Evolutionary conservation across 2,888 invertebrate genomes (phyloP), one percentile per base, ranked within the genome.

Genomic region (Eupithecia tripunctaria): DNA sequence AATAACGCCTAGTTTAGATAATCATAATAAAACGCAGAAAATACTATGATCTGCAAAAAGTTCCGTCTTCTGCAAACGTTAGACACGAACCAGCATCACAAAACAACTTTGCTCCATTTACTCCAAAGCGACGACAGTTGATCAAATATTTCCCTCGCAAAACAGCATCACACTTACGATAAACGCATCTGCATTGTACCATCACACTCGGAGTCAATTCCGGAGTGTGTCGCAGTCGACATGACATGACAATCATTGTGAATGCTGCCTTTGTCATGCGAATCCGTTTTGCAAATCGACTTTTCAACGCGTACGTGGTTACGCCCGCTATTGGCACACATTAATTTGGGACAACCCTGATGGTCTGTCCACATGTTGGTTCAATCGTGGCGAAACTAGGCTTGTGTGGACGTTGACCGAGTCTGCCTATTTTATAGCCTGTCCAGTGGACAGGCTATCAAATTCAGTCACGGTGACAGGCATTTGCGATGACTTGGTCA

Each of bases 111-210:
- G 25, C 5, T 18, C 27, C 47, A 18, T 41, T 68, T 38, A 14
- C n/a, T 47, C 36, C 15, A 67, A 47, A 71, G 38, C 25, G n/a
- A 43, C 27, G 18, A 25, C 25, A 38, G 32, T 64, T 25, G 64
- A 64, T 64, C 38, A 64, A 64, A 21, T 18, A 56, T 59, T 66
- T 56, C 38, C 67, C 69, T 67, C 67, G 67, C 71, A 68, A 43
- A 70, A 73, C 80, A 80, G 38, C 25, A 36, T 64, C 21, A 21
- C 64, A n/a, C 84, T 86, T 80, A 76, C 81, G 81, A 80, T 88
- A 87, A 89, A 88, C 87, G 85, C 87, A 86, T 84, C 88, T 81
- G 87, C 88, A 89, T 86, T 85, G 88, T 86, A 86, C 89, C 88
- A 90, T 90, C 85, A 88, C 84, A 87, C 86, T 88, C 74, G 81